Percentiles rank a stretch among this genome's conserved stretches.
phyloP scores from a whole-genome alignment of 2,113 vertebrate genomes.

The Bothrops jararaca region DNA sequence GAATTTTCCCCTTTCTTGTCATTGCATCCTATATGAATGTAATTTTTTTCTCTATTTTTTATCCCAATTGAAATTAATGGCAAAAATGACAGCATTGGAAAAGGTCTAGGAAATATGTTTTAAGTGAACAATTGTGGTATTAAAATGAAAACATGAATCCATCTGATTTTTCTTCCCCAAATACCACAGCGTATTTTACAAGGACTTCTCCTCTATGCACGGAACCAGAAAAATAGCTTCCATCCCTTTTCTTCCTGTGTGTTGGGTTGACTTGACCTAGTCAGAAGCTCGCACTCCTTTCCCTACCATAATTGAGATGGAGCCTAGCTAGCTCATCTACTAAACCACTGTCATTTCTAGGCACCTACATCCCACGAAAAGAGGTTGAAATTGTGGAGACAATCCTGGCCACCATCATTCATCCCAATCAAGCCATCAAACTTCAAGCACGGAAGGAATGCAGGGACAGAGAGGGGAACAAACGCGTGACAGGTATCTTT shows the following conservation, averaged over 20 bases:
- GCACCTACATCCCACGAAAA: conserved; percentile 87
- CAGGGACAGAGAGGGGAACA: conserved; percentile 70
- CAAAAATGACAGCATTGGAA: not conserved
- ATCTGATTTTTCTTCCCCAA: not conserved
- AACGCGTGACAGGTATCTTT: conserved; percentile 77
- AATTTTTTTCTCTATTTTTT: not conserved
- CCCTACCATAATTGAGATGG: not conserved
- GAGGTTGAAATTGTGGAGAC: conserved; percentile 83
- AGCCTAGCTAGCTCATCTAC: not conserved
- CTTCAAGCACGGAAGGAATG: conserved; percentile 86
- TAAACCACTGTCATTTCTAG: conserved; percentile 50
- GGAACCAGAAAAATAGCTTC: not conserved
- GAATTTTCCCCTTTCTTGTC: not conserved
- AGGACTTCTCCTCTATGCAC: not conserved
- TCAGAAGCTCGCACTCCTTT: not conserved
- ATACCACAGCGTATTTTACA: not conserved
- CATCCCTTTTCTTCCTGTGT: not conserved
- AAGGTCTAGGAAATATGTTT: no score
- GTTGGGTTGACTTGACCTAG: not conserved
- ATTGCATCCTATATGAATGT: not conserved
- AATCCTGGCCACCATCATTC: conserved; percentile 82
- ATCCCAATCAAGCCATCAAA: conserved; percentile 86
- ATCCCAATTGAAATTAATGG: not conserved
- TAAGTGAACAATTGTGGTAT: not conserved
- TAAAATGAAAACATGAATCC: not conserved